phyloP scores from a whole-genome alignment of 2,797 vertebrate genomes.

The Pipistrellus pygmaeus region DNA sequence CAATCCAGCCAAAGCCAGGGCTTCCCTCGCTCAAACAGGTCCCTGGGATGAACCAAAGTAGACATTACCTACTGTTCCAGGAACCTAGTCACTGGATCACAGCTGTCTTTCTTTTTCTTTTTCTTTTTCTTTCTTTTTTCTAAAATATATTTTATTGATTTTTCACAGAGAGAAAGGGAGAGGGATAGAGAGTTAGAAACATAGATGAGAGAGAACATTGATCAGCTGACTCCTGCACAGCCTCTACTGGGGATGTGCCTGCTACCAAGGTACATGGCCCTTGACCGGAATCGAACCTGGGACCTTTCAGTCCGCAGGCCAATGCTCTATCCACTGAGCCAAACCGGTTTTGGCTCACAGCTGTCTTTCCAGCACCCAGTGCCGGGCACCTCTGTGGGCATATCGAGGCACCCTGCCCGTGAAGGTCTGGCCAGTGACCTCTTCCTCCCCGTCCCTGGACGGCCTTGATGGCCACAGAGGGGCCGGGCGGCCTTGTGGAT shows the following conservation, averaged over 20 bases:
- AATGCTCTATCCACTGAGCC: too few relatives aligned
- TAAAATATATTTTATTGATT: too few relatives aligned
- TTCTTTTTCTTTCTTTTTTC: too few relatives aligned
- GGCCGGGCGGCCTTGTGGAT: not conserved
- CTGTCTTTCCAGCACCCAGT: not conserved
- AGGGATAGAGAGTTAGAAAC: too few relatives aligned
- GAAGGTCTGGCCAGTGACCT: not conserved
- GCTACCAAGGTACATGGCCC: too few relatives aligned
- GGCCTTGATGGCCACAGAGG: not conserved
- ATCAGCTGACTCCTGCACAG: too few relatives aligned
- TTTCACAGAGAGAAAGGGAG: too few relatives aligned
- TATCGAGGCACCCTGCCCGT: not conserved
- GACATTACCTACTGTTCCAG: not conserved
- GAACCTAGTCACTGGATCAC: not conserved
- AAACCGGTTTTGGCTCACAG: not conserved
- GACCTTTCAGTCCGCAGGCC: too few relatives aligned
- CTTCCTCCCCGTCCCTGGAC: not conserved
- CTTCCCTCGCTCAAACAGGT: not conserved
- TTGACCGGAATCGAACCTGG: too few relatives aligned
- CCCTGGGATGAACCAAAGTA: not conserved
- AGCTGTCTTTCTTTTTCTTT: not conserved
- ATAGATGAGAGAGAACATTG: too few relatives aligned
- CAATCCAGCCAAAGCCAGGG: conserved; percentile 20
- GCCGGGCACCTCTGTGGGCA: not conserved
- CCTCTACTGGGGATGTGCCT: too few relatives aligned